These are phyloP conservation scores for Platyscapa corneri DNA, from an alignment of 1,140 invertebrate species.

Conservation along the genomic window DNA sequence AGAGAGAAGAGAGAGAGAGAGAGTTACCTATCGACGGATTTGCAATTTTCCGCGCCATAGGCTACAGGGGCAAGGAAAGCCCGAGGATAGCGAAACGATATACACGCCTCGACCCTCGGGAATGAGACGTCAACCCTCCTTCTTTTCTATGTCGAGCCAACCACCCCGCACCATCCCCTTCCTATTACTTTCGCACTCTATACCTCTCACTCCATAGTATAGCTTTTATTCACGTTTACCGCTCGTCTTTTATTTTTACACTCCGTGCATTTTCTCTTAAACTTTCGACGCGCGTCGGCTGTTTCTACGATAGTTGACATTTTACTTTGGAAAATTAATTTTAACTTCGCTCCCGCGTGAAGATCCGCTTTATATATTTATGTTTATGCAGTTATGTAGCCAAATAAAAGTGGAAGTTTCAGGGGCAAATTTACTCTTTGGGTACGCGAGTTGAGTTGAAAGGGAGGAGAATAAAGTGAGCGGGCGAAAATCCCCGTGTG, in stretches of 20 bases:
- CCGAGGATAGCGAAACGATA: slow-evolving; percentile 43
- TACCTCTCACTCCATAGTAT: background rate
- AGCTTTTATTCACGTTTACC: slow-evolving; percentile 22
- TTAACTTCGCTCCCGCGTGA: background rate
- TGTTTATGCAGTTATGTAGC: background rate
- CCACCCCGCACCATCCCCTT: slow-evolving; percentile 3
- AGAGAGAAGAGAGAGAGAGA: background rate
- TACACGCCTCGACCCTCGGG: slow-evolving; percentile 25
- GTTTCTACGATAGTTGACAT: slow-evolving; percentile 18
- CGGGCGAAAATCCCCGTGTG: background rate
- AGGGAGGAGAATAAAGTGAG: background rate
- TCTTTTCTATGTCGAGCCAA: slow-evolving; percentile 10
- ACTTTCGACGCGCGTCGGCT: background rate
- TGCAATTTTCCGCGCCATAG: slow-evolving; percentile 54
- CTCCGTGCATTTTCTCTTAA: slow-evolving; percentile 11
- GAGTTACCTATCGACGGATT: slow-evolving; percentile 41
- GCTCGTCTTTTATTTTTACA: slow-evolving; percentile 26
- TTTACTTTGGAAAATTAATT: slow-evolving; percentile 46
- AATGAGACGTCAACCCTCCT: slow-evolving; percentile 46
- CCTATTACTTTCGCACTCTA: background rate
- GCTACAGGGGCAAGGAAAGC: slow-evolving; percentile 41
- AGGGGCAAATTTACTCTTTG: slow-evolving; percentile 27
- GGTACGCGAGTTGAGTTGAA: background rate
- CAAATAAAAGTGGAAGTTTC: slow-evolving; percentile 24
- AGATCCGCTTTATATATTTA: background rate